phyloP scores from a whole-genome alignment of 2,888 invertebrate species.

The Drosophila austrosaltans region DNA sequence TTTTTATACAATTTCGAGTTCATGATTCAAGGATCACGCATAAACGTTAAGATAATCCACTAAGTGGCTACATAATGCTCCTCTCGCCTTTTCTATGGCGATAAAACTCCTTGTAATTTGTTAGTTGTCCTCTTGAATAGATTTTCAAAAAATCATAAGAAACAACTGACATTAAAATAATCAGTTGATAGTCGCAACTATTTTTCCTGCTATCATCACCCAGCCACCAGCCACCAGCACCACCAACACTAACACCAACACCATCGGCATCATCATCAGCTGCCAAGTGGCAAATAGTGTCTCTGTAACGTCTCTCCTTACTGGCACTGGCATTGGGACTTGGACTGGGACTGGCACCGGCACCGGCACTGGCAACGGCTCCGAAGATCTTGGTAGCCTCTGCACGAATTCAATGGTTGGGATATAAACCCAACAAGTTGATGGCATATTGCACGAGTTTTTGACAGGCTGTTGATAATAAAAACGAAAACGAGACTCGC shows the following conservation, averaged over 20 bases:
- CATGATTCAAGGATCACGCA: background rate
- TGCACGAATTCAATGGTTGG: conserved; percentile 70
- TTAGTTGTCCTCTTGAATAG: conserved; percentile 72
- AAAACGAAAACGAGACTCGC: conserved; percentile 63
- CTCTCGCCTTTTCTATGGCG: conserved; percentile 35
- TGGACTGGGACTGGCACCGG: too few species aligned
- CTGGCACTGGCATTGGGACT: background rate
- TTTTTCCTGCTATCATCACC: conserved; percentile 23
- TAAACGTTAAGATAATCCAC: background rate
- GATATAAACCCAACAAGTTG: conserved; percentile 71
- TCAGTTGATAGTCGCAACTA: conserved; percentile 44
- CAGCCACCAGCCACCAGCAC: background rate
- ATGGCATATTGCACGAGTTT: conserved; percentile 75
- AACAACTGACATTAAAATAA: conserved; percentile 58
- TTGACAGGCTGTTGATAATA: conserved; percentile 78
- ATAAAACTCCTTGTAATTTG: conserved; percentile 69
- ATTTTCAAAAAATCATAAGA: conserved; percentile 74
- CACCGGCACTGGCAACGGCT: too few species aligned
- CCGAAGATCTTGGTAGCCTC: conserved; percentile 43
- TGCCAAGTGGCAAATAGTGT: conserved; percentile 11
- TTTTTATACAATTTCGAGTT: background rate
- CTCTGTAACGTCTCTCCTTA: conserved; percentile 7
- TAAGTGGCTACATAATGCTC: background rate
- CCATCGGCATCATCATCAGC: too few species aligned
- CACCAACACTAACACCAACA: background rate